These are phyloP conservation scores for Acrocyrtus sp. DNA, from an alignment of 2,888 invertebrate species.

Conservation along the genomic window DNA sequence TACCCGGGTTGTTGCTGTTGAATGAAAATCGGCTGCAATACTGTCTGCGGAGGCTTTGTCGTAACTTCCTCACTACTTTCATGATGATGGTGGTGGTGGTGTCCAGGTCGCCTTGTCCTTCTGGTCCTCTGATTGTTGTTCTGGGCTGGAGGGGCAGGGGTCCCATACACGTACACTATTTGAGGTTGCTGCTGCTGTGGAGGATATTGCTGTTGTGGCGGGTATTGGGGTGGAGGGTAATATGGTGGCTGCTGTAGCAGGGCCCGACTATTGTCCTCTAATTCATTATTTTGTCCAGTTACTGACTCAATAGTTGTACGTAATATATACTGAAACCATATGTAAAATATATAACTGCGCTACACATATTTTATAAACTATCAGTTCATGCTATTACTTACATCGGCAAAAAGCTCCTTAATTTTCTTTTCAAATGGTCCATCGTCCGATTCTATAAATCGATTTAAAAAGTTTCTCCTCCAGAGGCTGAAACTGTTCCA, in stretches of 20 bases:
- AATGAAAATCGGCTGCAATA: constrained; percentile 15
- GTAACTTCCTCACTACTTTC: constrained; percentile 30
- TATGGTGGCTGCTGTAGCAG: background rate
- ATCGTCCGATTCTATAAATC: constrained; percentile 20
- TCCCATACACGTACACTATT: constrained; percentile 46
- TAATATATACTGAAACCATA: constrained; percentile 27
- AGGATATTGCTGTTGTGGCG: constrained; percentile 7
- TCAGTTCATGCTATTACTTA: background rate
- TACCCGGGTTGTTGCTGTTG: constrained; percentile 8
- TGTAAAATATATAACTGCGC: background rate
- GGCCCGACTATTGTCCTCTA: background rate
- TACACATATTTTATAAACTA: background rate
- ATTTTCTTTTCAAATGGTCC: constrained; percentile 34
- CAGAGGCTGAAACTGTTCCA: constrained; percentile 9
- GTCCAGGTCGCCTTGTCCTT: constrained; percentile 10
- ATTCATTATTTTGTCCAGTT: no score
- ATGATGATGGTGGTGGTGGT: constrained; percentile 26
- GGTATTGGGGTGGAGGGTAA: constrained; percentile 11
- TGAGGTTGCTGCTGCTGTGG: constrained; percentile 38
- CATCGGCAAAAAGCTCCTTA: constrained; percentile 33
- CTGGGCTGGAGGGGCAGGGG: constrained; percentile 29
- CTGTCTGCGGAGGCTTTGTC: constrained; percentile 3
- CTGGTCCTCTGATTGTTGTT: constrained; percentile 5
- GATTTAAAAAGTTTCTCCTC: constrained; percentile 25
- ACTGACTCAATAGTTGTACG: constrained; percentile 21